phyloP scores from a whole-genome alignment of 2,888 invertebrate genomes.

The Stenchaetothrips biformis region DNA sequence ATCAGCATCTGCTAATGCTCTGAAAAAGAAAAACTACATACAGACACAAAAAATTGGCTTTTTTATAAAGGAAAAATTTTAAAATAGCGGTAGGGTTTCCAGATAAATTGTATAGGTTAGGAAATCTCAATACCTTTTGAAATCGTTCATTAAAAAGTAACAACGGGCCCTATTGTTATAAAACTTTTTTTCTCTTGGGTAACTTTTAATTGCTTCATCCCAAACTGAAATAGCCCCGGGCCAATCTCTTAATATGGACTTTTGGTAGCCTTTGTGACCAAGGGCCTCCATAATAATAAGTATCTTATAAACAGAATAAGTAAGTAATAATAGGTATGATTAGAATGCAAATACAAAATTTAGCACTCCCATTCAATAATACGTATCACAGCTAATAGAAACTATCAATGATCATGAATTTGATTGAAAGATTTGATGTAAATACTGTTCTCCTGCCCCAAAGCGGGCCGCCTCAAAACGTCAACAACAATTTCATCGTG shows the following conservation, averaged over 20 bases:
- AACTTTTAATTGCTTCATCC: slow-evolving; percentile 19
- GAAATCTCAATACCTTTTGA: neutral
- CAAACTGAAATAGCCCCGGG: slow-evolving; percentile 1
- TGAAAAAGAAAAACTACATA: slow-evolving; percentile 4
- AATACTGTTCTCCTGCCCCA: too few relatives aligned
- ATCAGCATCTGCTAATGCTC: slow-evolving; percentile 31
- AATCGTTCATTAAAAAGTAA: slow-evolving; percentile 12
- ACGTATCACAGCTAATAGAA: too few relatives aligned
- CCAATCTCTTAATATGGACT: slow-evolving; percentile 4
- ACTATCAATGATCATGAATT: too few relatives aligned
- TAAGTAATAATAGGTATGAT: neutral
- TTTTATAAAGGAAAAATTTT: too few relatives aligned
- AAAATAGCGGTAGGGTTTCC: too few relatives aligned
- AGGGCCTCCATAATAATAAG: neutral
- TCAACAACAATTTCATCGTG: too few relatives aligned
- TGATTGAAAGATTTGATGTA: too few relatives aligned
- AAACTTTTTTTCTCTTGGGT: neutral
- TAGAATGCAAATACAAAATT: too few relatives aligned
- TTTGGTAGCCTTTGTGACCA: slow-evolving; percentile 11
- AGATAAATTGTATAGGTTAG: neutral
- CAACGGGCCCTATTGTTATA: slow-evolving; percentile 5
- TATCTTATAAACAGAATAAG: neutral
- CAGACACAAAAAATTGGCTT: too few relatives aligned
- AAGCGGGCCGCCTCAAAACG: too few relatives aligned
- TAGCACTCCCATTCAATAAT: too few relatives aligned